A percentile compares a stretch with the other conserved stretches of the same genome.
Conservation (phyloP, 2,888 invertebrate species). For the Onchidella celtica region DNA sequence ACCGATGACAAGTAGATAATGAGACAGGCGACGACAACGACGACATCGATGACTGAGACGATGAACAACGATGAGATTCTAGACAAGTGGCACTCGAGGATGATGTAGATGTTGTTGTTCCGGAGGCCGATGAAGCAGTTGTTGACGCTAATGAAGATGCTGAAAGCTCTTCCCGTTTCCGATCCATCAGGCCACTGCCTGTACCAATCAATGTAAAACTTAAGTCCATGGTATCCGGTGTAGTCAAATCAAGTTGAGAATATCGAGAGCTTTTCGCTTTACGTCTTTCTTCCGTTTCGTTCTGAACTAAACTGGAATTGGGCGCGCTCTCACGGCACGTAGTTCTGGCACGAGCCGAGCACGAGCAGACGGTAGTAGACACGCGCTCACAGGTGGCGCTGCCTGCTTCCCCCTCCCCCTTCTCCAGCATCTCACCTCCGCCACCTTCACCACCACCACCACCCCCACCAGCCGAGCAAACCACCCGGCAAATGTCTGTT, state of each 20-base stretch:
- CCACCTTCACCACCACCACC: neutral
- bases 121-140: neutral
- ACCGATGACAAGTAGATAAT: neutral
- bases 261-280: neutral
- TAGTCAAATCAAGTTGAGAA: neutral
- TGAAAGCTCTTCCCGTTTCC: no score
- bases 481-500: neutral
- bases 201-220: no score
- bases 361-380: neutral
- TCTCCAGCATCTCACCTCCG: neutral
- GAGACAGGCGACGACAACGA: neutral
- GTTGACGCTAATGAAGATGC: constrained; percentile 5
- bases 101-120: no score
- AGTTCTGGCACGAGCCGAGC: neutral
- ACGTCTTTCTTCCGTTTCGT: neutral
- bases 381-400: constrained; percentile 13
- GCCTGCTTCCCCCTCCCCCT: neutral
- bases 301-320: no score
- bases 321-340: no score
- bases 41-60: neutral
- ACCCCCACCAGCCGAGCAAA: neutral
- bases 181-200: no score
- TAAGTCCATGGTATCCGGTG: no score
- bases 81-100: no score
- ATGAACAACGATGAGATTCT: neutral